A percentile compares a stretch with the other conserved stretches of the same genome.
Evolutionary conservation across 2,113 vertebrate genomes (phyloP).

Genomic region (Callospermophilus lateralis): DNA sequence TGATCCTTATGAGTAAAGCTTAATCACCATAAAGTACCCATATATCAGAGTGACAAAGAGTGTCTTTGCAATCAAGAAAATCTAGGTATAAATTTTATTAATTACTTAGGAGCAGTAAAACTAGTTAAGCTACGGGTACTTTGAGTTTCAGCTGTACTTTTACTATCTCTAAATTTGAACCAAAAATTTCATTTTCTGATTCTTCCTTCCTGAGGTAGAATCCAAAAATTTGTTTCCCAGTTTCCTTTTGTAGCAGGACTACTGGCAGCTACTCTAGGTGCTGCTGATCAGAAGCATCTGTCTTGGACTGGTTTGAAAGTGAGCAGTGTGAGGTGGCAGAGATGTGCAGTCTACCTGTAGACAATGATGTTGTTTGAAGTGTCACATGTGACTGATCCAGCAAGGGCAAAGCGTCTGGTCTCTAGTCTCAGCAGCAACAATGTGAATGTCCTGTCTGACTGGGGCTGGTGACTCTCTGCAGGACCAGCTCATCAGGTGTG

Average conservation of each 20-base stretch:
- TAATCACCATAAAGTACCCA: neutral
- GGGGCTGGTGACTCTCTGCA: neutral
- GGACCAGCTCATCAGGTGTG: neutral
- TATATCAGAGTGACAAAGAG: neutral
- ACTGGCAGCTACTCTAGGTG: neutral
- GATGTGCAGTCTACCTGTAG: neutral
- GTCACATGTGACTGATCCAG: neutral
- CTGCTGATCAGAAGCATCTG: neutral
- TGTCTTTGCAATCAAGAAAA: neutral
- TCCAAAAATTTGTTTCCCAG: neutral
- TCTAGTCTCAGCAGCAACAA: neutral
- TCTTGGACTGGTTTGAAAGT: neutral
- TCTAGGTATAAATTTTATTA: slow-evolving; percentile 6
- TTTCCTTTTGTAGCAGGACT: neutral
- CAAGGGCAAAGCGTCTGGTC: neutral
- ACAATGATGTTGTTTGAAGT: neutral
- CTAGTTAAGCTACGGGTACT: neutral
- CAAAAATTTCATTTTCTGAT: neutral
- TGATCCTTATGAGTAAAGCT: neutral
- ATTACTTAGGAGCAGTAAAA: neutral
- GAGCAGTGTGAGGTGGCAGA: neutral
- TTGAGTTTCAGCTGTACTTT: neutral
- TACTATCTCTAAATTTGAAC: neutral
- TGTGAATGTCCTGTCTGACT: neutral
- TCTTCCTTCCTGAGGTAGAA: neutral